phyloP scores from a whole-genome alignment of 2,113 vertebrate genomes.

The Urocynchramus pylzowi region DNA sequence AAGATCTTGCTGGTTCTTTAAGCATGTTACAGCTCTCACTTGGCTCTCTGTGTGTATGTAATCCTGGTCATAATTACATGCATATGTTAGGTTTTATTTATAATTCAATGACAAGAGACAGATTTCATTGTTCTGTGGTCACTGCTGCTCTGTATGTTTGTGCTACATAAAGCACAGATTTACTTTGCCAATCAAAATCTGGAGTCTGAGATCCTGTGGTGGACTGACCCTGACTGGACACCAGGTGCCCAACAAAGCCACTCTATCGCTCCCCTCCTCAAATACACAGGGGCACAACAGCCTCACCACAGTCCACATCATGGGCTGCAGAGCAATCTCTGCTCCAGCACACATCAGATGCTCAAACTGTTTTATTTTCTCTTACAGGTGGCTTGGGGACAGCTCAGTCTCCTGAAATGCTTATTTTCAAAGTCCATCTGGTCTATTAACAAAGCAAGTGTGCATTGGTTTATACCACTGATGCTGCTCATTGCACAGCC shows the following conservation, averaged over 20 bases:
- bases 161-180: not conserved
- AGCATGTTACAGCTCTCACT: not conserved
- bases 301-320: not conserved
- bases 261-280: not conserved
- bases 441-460: not conserved
- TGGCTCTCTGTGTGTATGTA: not conserved
- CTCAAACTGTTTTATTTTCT: not conserved
- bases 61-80: not conserved
- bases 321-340: not conserved
- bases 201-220: not conserved
- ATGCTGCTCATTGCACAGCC: not conserved
- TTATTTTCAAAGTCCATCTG: not conserved
- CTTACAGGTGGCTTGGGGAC: not conserved
- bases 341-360: not conserved
- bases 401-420: not conserved
- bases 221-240: not conserved
- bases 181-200: not conserved
- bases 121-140: slow-evolving; percentile 1
- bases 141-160: not conserved
- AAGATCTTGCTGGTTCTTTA: not conserved
- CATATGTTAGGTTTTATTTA: slow-evolving; percentile 15
- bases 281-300: not conserved
- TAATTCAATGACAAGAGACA: not conserved
- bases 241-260: not conserved
- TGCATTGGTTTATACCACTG: not conserved